These are phyloP conservation scores for Haliclona indistincta DNA, from an alignment of 37 sponge, comb jelly and placozoan genomes.

Conservation along the genomic window DNA sequence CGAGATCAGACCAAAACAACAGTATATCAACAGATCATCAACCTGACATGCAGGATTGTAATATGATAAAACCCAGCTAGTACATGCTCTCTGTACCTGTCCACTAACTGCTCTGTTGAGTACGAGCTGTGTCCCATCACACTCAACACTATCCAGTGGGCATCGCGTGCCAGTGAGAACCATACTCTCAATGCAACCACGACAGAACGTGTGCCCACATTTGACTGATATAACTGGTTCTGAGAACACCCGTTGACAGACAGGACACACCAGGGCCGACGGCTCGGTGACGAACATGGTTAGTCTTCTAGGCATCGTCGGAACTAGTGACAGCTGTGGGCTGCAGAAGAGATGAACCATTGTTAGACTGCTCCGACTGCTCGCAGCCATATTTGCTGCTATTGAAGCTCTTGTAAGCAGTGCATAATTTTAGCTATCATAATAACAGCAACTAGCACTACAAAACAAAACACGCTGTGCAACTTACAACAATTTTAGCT, in stretches of 20 bases:
- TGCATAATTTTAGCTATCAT: background rate
- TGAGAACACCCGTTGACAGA: constrained; percentile 63
- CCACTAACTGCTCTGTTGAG: constrained; percentile 78
- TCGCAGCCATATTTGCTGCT: no score
- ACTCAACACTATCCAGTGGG: constrained; percentile 65
- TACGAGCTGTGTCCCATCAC: constrained; percentile 67
- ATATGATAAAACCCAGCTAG: no score
- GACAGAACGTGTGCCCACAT: constrained; percentile 96
- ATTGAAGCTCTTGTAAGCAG: background rate
- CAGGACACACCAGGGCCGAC: constrained; percentile 60
- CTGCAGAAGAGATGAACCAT: no score
- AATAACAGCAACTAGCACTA: background rate
- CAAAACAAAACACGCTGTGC: background rate
- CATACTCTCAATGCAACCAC: constrained; percentile 51
- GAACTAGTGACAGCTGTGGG: no score
- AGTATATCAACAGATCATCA: constrained; percentile 81
- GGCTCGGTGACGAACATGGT: constrained; percentile 76
- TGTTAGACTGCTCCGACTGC: no score
- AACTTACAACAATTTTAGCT: no score
- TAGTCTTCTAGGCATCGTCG: constrained; percentile 30
- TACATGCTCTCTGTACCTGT: no score
- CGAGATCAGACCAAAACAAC: constrained; percentile 66
- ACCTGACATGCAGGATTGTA: no score
- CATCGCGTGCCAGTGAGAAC: constrained; percentile 27
- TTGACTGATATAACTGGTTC: constrained; percentile 89